These are phyloP conservation scores for Drosophila carrolli DNA, from an alignment of 1,140 invertebrate genomes.

Conservation along the genomic window DNA sequence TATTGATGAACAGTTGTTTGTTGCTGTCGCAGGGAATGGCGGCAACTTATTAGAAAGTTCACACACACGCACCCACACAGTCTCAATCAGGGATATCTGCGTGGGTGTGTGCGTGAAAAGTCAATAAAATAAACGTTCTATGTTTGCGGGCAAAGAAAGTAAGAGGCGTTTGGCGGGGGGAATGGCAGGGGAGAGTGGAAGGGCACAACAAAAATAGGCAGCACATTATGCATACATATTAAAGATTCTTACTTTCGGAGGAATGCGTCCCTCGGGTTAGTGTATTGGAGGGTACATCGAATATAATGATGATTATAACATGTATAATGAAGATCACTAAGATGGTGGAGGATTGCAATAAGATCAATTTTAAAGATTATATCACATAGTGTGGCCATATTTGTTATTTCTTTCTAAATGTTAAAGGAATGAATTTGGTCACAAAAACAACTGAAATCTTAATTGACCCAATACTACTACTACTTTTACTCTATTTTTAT, in stretches of 20 bases:
- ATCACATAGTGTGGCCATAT: no score
- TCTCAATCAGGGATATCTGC: constrained; percentile 38
- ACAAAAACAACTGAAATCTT: no score
- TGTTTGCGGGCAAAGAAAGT: constrained; percentile 56
- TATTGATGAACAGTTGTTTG: constrained; percentile 81
- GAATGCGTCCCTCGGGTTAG: constrained; percentile 18
- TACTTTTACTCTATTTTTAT: no score
- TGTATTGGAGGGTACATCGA: constrained; percentile 12
- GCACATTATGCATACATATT: constrained; percentile 71
- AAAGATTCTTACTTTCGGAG: constrained; percentile 40
- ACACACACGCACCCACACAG: constrained; percentile 28
- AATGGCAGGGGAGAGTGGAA: not conserved
- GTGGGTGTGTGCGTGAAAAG: constrained; percentile 53
- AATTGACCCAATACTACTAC: no score
- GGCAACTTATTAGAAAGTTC: constrained; percentile 81
- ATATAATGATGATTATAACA: not conserved
- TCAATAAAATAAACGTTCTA: constrained; percentile 80
- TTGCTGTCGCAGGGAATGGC: constrained; percentile 64
- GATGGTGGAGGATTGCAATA: no score
- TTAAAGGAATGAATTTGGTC: no score
- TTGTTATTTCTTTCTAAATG: no score
- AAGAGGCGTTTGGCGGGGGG: constrained; percentile 2
- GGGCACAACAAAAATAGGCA: constrained; percentile 64
- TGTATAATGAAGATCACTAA: not conserved
- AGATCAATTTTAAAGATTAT: no score